A percentile compares a stretch with the other conserved stretches of the same genome.
Evolutionary conservation across 2,888 invertebrate genomes (phyloP).

Genomic region (Cremastobaeus sp.): DNA sequence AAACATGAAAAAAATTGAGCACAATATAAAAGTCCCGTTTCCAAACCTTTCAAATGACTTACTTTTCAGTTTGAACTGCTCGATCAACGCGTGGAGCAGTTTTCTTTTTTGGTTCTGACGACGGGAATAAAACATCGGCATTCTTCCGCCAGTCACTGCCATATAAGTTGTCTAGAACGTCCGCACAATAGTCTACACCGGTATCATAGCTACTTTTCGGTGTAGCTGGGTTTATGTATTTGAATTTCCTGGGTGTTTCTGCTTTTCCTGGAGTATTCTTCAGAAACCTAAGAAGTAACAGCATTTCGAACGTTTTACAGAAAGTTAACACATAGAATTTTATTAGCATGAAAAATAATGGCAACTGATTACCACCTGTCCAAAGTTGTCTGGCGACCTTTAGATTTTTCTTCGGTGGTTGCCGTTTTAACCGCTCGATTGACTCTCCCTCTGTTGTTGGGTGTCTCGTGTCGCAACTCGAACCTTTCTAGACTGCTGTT

Average conservation of each 20-base stretch:
- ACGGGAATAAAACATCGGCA: slow-evolving; percentile 65
- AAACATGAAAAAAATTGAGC: no score
- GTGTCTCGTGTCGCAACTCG: slow-evolving; percentile 74
- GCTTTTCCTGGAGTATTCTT: slow-evolving; percentile 5
- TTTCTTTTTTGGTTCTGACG: slow-evolving; percentile 67
- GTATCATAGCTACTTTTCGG: slow-evolving; percentile 4
- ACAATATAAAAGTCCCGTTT: no score
- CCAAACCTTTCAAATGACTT: no score
- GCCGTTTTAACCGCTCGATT: slow-evolving; percentile 22
- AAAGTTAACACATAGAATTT: neutral
- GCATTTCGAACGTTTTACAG: neutral
- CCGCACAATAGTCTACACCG: slow-evolving; percentile 63
- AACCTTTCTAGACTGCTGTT: slow-evolving; percentile 75
- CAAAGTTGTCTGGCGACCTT: slow-evolving; percentile 9
- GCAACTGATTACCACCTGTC: slow-evolving; percentile 9
- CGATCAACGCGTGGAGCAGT: slow-evolving; percentile 57
- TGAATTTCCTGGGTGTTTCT: no score
- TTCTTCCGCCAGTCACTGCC: slow-evolving; percentile 81
- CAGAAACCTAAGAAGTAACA: slow-evolving; percentile 2
- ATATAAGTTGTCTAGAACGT: slow-evolving; percentile 79
- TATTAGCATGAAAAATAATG: neutral
- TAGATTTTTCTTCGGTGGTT: neutral
- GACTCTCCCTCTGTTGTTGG: slow-evolving; percentile 73
- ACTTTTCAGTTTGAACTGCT: slow-evolving; percentile 71
- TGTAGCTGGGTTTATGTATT: no score